Base-by-base conservation (phyloP, 2,888 invertebrate genomes). In the Liposcelis brunnea region DNA sequence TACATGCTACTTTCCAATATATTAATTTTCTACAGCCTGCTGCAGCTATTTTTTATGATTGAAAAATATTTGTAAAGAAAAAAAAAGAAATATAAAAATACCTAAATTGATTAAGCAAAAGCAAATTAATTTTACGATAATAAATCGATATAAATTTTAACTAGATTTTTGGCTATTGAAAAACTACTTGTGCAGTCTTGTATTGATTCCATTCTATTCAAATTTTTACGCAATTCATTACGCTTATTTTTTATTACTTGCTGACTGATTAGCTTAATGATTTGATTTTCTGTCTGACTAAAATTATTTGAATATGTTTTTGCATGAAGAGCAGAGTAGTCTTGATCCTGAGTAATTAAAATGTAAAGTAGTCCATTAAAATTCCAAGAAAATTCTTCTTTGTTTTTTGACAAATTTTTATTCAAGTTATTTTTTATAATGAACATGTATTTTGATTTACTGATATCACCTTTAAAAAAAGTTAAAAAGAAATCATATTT, bases 351-450 rank as follows among this genome's bases (percentile, higher is more conserved):
- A 16, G 40, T 40, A 8, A 19, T 21, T 18, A 40, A 11, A 18
- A 40, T 11, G 11, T 40, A 40, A 15, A 40, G 7, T 5, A 40
- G 40, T 6, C 40, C 40, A 19, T 40, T 40, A 40, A 16, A 40
- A 40, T 40, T 40, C 40, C 40, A 40, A 6, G 40, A 40, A 19
- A 40, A 40, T 40, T 40, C 40, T 18, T 40, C 40, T 18, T 18
- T 40, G 11, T n/a, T 16, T 40, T 40, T 40, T 6, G 4, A 6
- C 5, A 40, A 11, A 7, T 40, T 19, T 11, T 19, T 19, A 18
- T 40, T 40, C 6, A 40, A 21, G 11, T 19, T 40, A 19, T 40
- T 14, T n/a, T 19, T 40, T 18, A 3, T 40, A 18, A 40, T 40
- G 7, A 40, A 40, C 5, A 10, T 18, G 11, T 18, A 40, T 18